phyloP scores from a whole-genome alignment of 1,140 invertebrate genomes.

The Acromyrmex heyeri region DNA sequence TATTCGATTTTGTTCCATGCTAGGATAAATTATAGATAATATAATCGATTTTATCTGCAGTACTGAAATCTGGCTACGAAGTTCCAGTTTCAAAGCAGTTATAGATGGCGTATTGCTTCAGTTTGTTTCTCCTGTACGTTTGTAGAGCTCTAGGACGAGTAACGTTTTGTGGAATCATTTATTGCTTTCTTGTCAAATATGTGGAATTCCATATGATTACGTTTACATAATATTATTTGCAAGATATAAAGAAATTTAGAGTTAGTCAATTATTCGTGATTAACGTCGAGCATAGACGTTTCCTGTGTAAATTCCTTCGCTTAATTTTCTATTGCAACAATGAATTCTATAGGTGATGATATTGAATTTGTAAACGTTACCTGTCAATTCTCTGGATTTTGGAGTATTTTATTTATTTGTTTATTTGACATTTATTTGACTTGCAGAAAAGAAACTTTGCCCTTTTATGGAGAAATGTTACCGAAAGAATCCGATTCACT shows the following conservation, averaged over 20 bases:
- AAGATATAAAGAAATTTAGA: neutral
- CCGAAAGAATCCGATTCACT: constrained; percentile 93
- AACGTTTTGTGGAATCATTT: neutral
- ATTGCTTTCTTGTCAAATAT: neutral
- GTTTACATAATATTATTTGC: neutral
- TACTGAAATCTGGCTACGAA: neutral
- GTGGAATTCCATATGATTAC: neutral
- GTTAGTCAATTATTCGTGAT: no score
- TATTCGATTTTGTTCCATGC: no score
- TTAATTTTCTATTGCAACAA: neutral
- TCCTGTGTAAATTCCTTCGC: neutral
- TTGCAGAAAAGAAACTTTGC: constrained; percentile 76
- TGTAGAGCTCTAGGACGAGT: neutral
- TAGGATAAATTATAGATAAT: no score
- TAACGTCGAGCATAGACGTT: neutral
- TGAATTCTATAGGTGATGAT: constrained; percentile 21
- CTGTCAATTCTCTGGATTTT: neutral
- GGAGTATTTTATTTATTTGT: neutral
- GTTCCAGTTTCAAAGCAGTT: neutral
- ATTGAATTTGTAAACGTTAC: no score
- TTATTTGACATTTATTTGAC: constrained; percentile 15
- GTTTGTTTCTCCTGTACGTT: neutral
- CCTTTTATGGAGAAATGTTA: constrained; percentile 89
- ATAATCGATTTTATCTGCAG: neutral
- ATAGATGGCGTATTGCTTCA: neutral